A percentile compares a stretch with the other conserved stretches of the same genome.
Evolutionary conservation across 2,888 invertebrate genomes (phyloP).

Genomic region (Sminthurides aquaticus): DNA sequence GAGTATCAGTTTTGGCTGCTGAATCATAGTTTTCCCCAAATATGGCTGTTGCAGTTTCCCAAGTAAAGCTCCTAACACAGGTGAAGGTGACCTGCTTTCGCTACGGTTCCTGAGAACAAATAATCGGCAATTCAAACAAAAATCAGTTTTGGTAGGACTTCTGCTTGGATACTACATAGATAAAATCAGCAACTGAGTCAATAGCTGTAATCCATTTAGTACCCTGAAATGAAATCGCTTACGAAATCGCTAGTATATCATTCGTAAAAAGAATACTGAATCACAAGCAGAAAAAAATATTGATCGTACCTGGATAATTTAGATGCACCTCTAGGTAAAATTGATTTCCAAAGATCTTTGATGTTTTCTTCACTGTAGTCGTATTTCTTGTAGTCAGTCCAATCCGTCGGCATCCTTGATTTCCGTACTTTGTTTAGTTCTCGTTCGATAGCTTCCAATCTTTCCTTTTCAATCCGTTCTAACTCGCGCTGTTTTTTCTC

Average conservation of each 20-base stretch:
- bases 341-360: constrained; percentile 26
- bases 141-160: too few relatives aligned
- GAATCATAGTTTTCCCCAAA: background rate
- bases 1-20: background rate
- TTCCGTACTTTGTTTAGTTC: constrained; percentile 38
- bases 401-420: constrained; percentile 37
- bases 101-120: too few relatives aligned
- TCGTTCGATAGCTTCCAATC: constrained; percentile 25
- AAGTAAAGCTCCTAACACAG: too few relatives aligned
- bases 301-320: constrained; percentile 19
- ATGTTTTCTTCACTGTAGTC: constrained; percentile 35
- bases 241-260: too few relatives aligned
- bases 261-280: too few relatives aligned
- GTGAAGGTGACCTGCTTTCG: too few relatives aligned
- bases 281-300: background rate
- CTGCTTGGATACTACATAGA: too few relatives aligned
- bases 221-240: too few relatives aligned
- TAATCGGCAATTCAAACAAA: too few relatives aligned
- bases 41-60: too few relatives aligned
- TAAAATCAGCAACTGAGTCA: background rate
- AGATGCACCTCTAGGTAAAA: background rate
- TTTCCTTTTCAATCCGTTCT: constrained; percentile 27
- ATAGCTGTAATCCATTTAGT: background rate
- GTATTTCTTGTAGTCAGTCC: constrained; percentile 38
- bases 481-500: constrained; percentile 27